Evolutionary conservation across 2,888 invertebrate species (phyloP), one percentile per base, ranked within the genome.

Genomic region (Cryptosula pallasiana): DNA sequence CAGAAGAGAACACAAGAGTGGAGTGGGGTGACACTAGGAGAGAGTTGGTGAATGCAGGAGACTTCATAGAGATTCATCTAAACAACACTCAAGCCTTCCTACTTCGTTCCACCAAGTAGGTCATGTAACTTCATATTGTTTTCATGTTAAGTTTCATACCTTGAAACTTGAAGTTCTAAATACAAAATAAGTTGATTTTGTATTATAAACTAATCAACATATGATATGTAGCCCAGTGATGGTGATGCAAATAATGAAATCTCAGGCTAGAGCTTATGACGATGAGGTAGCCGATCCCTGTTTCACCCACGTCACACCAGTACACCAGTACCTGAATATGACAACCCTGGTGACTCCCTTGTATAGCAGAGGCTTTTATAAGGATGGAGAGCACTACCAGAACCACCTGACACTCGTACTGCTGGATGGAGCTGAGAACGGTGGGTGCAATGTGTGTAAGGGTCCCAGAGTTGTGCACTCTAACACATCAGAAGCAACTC

Each of bases 151-250:
- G n/a, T n/a, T n/a, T n/a, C n/a, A n/a, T n/a, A n/a, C n/a, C n/a
- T n/a, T n/a, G n/a, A n/a, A n/a, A n/a, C n/a, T n/a, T n/a, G n/a
- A n/a, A n/a, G n/a, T n/a, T n/a, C n/a, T n/a, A n/a, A n/a, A n/a
- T n/a, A n/a, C n/a, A n/a, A n/a, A n/a, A n/a, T n/a, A n/a, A n/a
- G n/a, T n/a, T n/a, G n/a, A n/a, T n/a, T n/a, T n/a, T n/a, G n/a
- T 45, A 45, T 20, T 20, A 45, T 45, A 45, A 45, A 45, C 45
- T 13, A 13, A 45, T 45, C 45, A 45, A 13, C 9, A 20, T 20
- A 45, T 45, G 45, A 13, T 45, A 5, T 45, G 5, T 45, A 45
- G 70, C 3, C 70, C 70, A 36, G 70, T 70, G n/a, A 2, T 70
- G 16, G 70, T 70, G 25, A 54, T 54, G 70, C 36, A 54, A 16